These are phyloP conservation scores for Nycticebus coucang DNA, from an alignment of 2,113 vertebrate species.

Conservation along the genomic window DNA sequence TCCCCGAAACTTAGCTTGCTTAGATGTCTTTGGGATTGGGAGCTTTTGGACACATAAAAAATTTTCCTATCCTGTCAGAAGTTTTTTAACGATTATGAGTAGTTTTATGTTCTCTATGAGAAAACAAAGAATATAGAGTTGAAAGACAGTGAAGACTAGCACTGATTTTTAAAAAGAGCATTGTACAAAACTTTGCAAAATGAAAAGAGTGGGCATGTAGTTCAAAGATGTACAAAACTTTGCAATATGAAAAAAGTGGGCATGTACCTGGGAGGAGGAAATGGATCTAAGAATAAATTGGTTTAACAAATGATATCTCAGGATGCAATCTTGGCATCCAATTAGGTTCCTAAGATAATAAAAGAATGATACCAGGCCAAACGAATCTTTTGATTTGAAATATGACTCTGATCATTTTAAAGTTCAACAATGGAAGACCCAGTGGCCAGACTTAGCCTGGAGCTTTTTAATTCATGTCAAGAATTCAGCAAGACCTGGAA, in stretches of 20 bases:
- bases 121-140: slow-evolving; percentile 48
- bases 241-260: neutral
- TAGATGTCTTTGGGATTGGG: slow-evolving; percentile 66
- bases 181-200: slow-evolving; percentile 22
- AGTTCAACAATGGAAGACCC: neutral
- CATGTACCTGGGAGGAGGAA: slow-evolving; percentile 23
- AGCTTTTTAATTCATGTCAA: neutral
- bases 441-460: neutral
- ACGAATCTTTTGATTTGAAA: slow-evolving; percentile 18
- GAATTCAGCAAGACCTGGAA: neutral
- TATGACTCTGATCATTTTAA: neutral
- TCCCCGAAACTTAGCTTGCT: slow-evolving; percentile 57
- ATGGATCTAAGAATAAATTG: neutral
- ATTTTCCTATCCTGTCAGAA: slow-evolving; percentile 68
- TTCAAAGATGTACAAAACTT: slow-evolving; percentile 20
- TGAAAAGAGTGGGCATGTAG: neutral
- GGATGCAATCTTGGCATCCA: neutral
- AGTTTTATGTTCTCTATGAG: slow-evolving; percentile 5
- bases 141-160: slow-evolving; percentile 40
- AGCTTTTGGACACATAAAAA: slow-evolving; percentile 56
- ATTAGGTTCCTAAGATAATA: slow-evolving; percentile 4
- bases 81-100: slow-evolving; percentile 49
- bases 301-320: neutral
- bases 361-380: neutral
- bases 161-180: neutral